Evolutionary conservation across 1,140 invertebrate species (phyloP).

Genomic region (Ceratina australensis): DNA sequence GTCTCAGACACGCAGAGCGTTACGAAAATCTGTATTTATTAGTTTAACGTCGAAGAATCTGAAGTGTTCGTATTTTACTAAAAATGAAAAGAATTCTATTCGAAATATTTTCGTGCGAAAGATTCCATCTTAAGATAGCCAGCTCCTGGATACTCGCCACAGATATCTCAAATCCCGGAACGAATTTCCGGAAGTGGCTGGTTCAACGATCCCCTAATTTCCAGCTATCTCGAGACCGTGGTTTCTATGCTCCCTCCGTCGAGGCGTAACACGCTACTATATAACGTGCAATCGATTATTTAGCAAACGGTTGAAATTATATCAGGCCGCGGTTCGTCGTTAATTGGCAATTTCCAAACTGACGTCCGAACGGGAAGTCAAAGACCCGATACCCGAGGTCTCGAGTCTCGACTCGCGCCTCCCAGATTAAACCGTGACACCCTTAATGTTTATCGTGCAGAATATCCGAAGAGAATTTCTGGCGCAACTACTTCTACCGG

Average conservation of each 20-base stretch:
- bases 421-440: slow-evolving; percentile 17
- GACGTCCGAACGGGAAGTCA: slow-evolving; percentile 5
- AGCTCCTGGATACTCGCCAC: background rate
- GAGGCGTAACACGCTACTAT: background rate
- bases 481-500: slow-evolving; percentile 99
- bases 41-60: too few relatives aligned
- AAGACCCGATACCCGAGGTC: background rate
- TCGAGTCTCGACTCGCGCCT: too few relatives aligned
- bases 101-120: background rate
- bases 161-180: background rate
- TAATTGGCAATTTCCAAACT: slow-evolving; percentile 43
- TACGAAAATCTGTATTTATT: too few relatives aligned
- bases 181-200: background rate
- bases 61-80: too few relatives aligned
- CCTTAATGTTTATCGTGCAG: slow-evolving; percentile 79
- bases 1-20: too few relatives aligned
- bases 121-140: background rate
- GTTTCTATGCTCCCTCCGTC: background rate
- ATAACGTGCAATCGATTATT: slow-evolving; percentile 1
- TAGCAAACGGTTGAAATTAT: slow-evolving; percentile 16
- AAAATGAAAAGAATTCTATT: too few relatives aligned
- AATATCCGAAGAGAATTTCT: slow-evolving; percentile 98
- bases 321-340: slow-evolving; percentile 5
- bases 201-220: background rate
- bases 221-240: background rate